Evolutionary conservation across 2,797 vertebrate species (phyloP).

Genomic region (Sandelia bainsii): DNA sequence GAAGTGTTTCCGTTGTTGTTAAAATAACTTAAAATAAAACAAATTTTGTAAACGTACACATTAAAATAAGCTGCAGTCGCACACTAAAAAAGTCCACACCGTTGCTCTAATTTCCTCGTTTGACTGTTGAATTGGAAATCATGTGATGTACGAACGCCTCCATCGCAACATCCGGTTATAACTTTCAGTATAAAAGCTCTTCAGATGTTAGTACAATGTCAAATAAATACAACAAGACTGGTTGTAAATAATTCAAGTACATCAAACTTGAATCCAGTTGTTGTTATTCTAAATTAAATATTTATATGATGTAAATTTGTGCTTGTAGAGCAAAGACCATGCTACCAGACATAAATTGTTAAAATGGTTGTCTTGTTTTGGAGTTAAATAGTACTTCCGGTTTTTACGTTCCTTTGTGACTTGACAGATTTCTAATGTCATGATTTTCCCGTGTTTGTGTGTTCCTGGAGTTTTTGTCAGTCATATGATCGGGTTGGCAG

Average conservation of each 20-base stretch:
- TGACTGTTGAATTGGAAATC: constrained; percentile 37
- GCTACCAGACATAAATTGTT: too few relatives aligned
- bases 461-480: neutral
- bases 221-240: too few relatives aligned
- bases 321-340: too few relatives aligned
- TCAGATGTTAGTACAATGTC: too few relatives aligned
- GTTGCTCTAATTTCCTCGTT: neutral
- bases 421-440: neutral
- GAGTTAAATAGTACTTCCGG: neutral
- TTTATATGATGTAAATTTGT: too few relatives aligned
- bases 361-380: neutral
- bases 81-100: neutral
- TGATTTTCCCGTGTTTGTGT: neutral
- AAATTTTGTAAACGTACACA: neutral
- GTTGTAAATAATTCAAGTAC: too few relatives aligned
- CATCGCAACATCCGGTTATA: constrained; percentile 9
- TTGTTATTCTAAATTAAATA: too few relatives aligned
- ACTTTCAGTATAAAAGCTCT: constrained; percentile 51
- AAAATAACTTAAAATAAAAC: neutral
- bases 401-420: neutral
- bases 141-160: constrained; percentile 64
- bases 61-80: accelerated
- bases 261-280: too few relatives aligned
- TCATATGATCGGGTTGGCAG: constrained; percentile 59
- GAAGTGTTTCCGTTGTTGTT: neutral